Evolutionary conservation across 37 sponge, comb jelly and placozoan genomes (phyloP).

Genomic region (Ianthella basta): DNA sequence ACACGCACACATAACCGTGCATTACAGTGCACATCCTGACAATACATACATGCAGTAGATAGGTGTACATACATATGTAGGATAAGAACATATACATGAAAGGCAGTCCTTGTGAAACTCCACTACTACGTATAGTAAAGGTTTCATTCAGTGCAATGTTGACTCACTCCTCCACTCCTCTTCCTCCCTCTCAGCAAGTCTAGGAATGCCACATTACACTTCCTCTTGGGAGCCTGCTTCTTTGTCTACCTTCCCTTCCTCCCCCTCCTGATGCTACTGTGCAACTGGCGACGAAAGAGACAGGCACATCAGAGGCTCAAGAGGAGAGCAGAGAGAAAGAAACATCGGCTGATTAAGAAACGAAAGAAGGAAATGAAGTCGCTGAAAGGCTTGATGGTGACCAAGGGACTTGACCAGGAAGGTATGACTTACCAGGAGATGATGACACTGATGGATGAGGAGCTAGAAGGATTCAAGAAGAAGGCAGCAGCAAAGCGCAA

Average conservation of each 20-base stretch:
- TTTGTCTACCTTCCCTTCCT: constrained; percentile 81
- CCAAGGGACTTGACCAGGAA: constrained; percentile 29
- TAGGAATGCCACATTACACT: constrained; percentile 69
- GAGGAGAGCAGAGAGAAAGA: constrained; percentile 73
- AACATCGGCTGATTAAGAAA: constrained; percentile 46
- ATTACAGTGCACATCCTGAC: neutral
- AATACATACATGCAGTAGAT: neutral
- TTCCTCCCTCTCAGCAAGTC: constrained; percentile 48
- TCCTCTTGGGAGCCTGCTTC: constrained; percentile 80
- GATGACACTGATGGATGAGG: constrained; percentile 58
- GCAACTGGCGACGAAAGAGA: constrained; percentile 58
- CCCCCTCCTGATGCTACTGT: constrained; percentile 63
- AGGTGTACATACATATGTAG: constrained; percentile 50
- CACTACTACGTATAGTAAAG: constrained; percentile 33
- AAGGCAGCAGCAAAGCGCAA: constrained; percentile 35
- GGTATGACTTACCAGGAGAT: constrained; percentile 53
- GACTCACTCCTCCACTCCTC: neutral
- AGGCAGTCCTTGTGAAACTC: constrained; percentile 51
- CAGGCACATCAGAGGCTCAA: constrained; percentile 65
- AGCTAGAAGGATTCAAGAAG: constrained; percentile 35
- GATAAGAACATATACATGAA: neutral
- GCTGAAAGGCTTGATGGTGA: constrained; percentile 74
- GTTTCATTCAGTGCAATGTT: neutral
- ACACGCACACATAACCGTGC: neutral
- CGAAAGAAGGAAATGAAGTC: constrained; percentile 65